Conservation (phyloP, 2,113 vertebrate species). For the Etheostoma cragini region DNA sequence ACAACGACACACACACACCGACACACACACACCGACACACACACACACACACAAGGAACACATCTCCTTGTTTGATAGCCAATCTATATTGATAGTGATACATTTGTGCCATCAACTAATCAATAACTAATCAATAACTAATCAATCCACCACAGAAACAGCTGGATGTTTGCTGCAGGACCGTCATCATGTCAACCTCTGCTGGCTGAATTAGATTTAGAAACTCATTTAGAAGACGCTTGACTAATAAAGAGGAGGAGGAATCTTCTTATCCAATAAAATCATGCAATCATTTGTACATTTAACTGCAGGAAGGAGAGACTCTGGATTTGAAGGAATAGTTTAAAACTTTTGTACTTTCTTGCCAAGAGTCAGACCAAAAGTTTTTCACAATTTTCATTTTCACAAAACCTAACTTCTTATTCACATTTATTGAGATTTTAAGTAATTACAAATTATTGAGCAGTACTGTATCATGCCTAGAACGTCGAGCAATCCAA, state of each 20-base stretch:
- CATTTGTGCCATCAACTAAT: background rate
- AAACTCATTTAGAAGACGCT: background rate
- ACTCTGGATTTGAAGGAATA: background rate
- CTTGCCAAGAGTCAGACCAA: background rate
- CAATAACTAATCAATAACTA: background rate
- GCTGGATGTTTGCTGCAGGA: constrained; percentile 8
- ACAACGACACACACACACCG: too few relatives aligned
- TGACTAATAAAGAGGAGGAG: background rate
- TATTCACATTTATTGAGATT: background rate
- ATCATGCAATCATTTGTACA: accelerated
- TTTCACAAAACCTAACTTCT: background rate
- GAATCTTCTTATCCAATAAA: background rate
- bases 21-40: too few relatives aligned
- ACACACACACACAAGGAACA: background rate
- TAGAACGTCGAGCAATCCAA: background rate
- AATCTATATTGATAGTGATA: background rate
- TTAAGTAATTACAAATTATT: background rate
- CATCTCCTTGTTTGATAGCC: background rate
- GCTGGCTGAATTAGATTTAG: constrained; percentile 7
- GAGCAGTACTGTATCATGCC: background rate
- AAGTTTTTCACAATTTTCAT: background rate
- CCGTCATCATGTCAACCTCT: constrained; percentile 28
- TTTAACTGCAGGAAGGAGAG: background rate
- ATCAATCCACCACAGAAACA: constrained; percentile 21
- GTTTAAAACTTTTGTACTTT: background rate